A percentile compares a stretch with the other conserved stretches of the same genome.
Evolutionary conservation across 2,797 vertebrate species (phyloP).

Genomic region (Siniperca undulata): DNA sequence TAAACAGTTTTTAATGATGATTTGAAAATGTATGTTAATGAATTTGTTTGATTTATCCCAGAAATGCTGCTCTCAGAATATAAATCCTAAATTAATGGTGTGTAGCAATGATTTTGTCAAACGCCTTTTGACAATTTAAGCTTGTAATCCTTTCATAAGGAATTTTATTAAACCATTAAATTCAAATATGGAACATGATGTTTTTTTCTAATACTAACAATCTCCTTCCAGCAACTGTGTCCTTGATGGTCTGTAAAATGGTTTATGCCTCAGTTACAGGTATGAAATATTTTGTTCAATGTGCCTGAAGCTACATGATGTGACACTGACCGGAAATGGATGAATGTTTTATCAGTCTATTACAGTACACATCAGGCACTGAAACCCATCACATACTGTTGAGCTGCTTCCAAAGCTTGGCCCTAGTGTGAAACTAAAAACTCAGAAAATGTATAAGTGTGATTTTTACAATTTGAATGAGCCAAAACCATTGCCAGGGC

Average conservation of each 20-base stretch:
- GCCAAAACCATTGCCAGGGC: constrained; percentile 31
- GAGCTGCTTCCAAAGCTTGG: constrained; percentile 38
- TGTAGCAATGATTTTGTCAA: not conserved
- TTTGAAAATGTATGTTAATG: not conserved
- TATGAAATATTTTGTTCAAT: not conserved
- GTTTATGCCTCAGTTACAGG: not conserved
- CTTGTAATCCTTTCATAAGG: not conserved
- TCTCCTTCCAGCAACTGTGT: not conserved
- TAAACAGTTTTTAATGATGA: not conserved
- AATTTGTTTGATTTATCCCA: not conserved
- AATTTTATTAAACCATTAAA: not conserved
- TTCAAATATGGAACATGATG: not conserved
- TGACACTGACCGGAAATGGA: not conserved
- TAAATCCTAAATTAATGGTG: not conserved
- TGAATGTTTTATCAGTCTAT: constrained; percentile 4
- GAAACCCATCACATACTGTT: constrained; percentile 27
- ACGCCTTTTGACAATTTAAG: not conserved
- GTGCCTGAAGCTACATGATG: not conserved
- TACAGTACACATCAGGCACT: not conserved
- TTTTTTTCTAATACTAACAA: not conserved
- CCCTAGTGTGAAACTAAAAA: constrained; percentile 64
- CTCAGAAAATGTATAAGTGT: constrained; percentile 59
- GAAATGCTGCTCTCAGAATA: not conserved
- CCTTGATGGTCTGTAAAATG: not conserved
- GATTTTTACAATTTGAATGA: constrained; percentile 47